Conservation (phyloP, 1,140 invertebrate species). For the Heliconius eleuchia region DNA sequence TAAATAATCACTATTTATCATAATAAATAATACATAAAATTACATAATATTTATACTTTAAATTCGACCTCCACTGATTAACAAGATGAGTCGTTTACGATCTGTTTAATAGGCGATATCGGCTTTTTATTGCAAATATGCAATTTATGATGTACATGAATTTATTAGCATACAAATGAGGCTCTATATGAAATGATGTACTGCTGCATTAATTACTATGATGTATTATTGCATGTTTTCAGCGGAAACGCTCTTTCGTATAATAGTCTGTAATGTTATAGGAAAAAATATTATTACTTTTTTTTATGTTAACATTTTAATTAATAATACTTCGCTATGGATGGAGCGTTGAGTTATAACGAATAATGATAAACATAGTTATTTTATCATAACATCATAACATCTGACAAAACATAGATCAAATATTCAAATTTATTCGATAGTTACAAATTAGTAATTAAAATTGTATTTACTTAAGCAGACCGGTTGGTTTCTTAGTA, state of each 20-base stretch:
- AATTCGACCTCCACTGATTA: neutral
- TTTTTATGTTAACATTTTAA: no score
- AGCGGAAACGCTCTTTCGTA: neutral
- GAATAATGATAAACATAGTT: no score
- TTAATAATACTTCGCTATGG: no score
- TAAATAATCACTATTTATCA: neutral
- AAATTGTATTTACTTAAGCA: neutral
- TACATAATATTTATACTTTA: neutral
- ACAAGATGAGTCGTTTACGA: neutral
- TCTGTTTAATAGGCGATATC: constrained; percentile 17
- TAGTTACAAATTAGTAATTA: neutral
- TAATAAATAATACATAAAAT: neutral
- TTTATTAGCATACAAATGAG: constrained; percentile 36
- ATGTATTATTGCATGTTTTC: constrained; percentile 2
- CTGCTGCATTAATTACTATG: constrained; percentile 14
- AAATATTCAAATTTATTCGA: neutral
- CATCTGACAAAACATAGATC: no score
- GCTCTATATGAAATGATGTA: constrained; percentile 32
- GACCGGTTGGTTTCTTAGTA: neutral
- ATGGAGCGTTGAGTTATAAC: no score
- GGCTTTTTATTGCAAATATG: constrained; percentile 24
- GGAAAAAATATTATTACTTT: neutral
- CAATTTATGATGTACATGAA: constrained; percentile 31
- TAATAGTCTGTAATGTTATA: neutral
- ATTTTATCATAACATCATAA: neutral